Conservation (phyloP, 1,140 invertebrate species). For the Augochlora pura region DNA sequence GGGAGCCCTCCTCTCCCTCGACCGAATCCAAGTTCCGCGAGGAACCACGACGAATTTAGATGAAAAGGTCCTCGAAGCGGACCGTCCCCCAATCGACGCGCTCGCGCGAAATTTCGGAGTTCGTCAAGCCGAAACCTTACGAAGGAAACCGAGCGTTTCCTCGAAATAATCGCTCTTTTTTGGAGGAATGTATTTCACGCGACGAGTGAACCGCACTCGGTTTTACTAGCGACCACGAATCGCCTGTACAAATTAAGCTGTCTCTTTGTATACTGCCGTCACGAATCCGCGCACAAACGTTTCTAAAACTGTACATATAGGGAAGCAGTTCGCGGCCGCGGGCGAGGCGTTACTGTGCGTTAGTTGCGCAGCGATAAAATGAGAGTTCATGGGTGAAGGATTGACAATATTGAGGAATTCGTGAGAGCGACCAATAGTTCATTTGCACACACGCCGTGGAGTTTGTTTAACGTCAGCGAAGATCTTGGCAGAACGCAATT, state of each 20-base stretch:
- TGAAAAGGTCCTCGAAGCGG: not conserved
- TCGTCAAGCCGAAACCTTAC: not conserved
- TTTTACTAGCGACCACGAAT: slow-evolving; percentile 11
- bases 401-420: too few species aligned
- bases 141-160: not conserved
- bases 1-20: too few species aligned
- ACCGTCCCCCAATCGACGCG: not conserved
- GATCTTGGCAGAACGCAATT: too few species aligned
- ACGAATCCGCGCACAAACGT: slow-evolving; percentile 47
- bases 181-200: not conserved
- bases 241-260: slow-evolving; percentile 20
- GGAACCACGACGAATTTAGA: slow-evolving; percentile 22
- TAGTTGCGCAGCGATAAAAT: too few species aligned
- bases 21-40: too few species aligned
- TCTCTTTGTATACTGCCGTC: slow-evolving; percentile 54
- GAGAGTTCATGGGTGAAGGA: too few species aligned
- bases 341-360: too few species aligned
- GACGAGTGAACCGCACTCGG: not conserved
- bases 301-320: too few species aligned
- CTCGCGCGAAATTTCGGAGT: not conserved
- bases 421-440: too few species aligned
- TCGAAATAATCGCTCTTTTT: not conserved
- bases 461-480: too few species aligned
- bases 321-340: too few species aligned
- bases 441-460: too few species aligned